Conservation (phyloP, 2,888 invertebrate species). For the Ormyrus rosae region DNA sequence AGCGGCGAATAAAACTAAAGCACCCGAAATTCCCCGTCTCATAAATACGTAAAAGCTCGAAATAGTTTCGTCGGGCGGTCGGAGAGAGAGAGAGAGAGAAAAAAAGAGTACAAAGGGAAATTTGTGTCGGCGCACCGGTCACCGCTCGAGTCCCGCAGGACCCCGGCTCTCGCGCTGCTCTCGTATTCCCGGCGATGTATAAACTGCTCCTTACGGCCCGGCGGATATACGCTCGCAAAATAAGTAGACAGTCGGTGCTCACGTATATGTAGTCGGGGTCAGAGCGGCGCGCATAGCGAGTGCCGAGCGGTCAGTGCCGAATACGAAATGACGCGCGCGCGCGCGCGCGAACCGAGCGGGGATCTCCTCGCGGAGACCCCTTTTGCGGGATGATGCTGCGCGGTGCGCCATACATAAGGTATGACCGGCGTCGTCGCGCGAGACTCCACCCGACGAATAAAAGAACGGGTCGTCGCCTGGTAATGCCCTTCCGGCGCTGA, state of each 20-base stretch:
- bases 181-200: conserved; percentile 38
- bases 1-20: background rate
- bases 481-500: no score
- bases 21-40: conserved; percentile 3
- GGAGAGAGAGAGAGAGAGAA: background rate
- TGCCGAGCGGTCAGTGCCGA: conserved; percentile 73
- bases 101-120: conserved; percentile 28
- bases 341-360: conserved; percentile 47
- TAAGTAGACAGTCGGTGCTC: conserved; percentile 55
- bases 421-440: conserved; percentile 65
- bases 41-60: conserved; percentile 27
- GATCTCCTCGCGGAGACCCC: conserved; percentile 58
- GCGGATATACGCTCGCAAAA: background rate
- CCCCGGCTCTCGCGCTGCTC: background rate
- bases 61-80: background rate
- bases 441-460: conserved; percentile 8
- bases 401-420: conserved; percentile 72
- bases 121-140: conserved; percentile 9
- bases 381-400: conserved; percentile 67
- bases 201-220: conserved; percentile 1
- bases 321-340: conserved; percentile 69
- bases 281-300: conserved; percentile 66
- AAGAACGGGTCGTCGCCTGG: conserved; percentile 16
- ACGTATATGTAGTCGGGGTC: conserved; percentile 62
- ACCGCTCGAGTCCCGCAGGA: conserved; percentile 4